Evolutionary conservation across 2,888 invertebrate species (phyloP), one percentile per base, ranked within the genome.

Genomic region (Yponomeuta plumbellus): DNA sequence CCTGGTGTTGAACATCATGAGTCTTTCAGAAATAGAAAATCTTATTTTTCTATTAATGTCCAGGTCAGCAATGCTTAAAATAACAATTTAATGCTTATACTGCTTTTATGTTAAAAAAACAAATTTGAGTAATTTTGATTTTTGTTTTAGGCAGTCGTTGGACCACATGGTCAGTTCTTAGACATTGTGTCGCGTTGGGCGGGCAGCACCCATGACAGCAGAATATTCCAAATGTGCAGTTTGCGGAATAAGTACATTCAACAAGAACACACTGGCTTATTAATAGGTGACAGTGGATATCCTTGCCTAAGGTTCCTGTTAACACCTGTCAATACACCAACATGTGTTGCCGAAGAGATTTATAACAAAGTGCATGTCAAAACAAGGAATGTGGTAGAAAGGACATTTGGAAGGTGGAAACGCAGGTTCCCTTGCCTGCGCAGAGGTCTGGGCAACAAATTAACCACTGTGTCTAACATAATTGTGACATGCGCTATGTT

Each of bases 81-180:
- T n/a, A n/a, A n/a, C n/a, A n/a, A n/a, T n/a, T n/a, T n/a, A n/a
- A n/a, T n/a, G n/a, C n/a, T n/a, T n/a, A n/a, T n/a, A n/a, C n/a
- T n/a, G n/a, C n/a, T n/a, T n/a, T n/a, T n/a, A n/a, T n/a, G n/a
- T n/a, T n/a, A n/a, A n/a, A n/a, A n/a, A n/a, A n/a, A n/a, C 4
- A 5, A 59, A 22, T 11, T 21, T 59, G 10, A 21, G 23, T 22
- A 23, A 39, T 39, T 39, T 39, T n/a, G n/a, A n/a, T n/a, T 6
- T 57, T 17, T 65, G 11, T 56, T 65, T 40, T 21, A 65, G 57
- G 93, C 94, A 79, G 94, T 94, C 71, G 93, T 94, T 0, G 79
- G 76, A 0, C 92, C 94, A 69, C 90, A 92, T 26, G 82, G 85
- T 20, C 96, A 80, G 11, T 22, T 65, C 11, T 56, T 56, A 11